Evolutionary conservation across 2,113 vertebrate genomes (phyloP).

Genomic region (Elachura formosa): DNA sequence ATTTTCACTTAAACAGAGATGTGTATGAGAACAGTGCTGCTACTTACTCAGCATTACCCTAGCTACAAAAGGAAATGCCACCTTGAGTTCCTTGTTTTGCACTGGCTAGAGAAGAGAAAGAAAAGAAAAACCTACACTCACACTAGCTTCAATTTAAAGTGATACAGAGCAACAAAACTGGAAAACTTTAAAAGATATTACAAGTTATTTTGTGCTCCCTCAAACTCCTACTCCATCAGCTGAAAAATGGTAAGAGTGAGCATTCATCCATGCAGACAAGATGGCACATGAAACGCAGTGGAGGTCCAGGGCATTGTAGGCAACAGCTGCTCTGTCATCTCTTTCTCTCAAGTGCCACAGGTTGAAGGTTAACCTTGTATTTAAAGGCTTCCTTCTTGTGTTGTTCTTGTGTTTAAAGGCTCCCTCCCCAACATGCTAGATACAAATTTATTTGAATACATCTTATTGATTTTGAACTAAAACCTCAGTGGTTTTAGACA

Average conservation of each 20-base stretch:
- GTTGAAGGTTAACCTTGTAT: background rate
- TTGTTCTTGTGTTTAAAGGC: background rate
- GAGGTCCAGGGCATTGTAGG: background rate
- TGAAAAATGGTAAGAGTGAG: background rate
- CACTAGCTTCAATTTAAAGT: background rate
- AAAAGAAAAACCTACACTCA: background rate
- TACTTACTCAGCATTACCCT: background rate
- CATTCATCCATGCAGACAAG: background rate
- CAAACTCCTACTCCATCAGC: background rate
- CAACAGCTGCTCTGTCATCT: background rate
- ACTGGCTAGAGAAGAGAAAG: background rate
- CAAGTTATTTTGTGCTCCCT: background rate
- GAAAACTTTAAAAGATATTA: background rate
- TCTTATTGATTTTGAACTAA: background rate
- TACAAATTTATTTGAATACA: background rate
- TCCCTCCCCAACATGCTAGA: background rate
- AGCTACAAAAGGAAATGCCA: background rate
- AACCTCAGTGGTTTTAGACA: background rate
- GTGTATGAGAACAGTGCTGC: background rate
- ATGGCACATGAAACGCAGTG: background rate
- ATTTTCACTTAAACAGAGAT: background rate
- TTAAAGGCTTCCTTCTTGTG: background rate
- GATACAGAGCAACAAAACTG: background rate
- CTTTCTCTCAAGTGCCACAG: background rate
- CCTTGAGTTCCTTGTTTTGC: background rate